phyloP scores from a whole-genome alignment of 2,113 vertebrate genomes.

The Nycticryphes semicollaris region DNA sequence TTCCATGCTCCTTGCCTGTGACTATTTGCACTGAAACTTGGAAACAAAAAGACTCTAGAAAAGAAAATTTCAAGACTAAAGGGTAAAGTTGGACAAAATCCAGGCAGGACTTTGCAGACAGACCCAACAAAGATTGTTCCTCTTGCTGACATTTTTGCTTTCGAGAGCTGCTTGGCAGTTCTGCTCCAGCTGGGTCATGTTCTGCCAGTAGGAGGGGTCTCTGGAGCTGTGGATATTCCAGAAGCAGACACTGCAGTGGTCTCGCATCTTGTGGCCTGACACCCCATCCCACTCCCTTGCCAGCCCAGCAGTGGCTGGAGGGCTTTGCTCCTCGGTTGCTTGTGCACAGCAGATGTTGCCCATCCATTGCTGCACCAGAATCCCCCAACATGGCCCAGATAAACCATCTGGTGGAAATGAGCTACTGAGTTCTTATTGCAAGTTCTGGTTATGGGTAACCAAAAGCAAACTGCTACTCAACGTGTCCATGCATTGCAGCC shows the following conservation, averaged over 20 bases:
- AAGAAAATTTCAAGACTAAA: not conserved
- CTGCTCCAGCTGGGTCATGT: not conserved
- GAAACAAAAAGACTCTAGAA: not conserved
- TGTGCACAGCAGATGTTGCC: not conserved
- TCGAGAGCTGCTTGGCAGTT: not conserved
- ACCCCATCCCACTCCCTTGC: not conserved
- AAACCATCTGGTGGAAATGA: not conserved
- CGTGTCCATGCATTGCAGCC: fast-evolving
- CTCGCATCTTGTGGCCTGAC: not conserved
- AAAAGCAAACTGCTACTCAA: not conserved
- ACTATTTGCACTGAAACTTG: not conserved
- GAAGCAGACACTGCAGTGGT: not conserved
- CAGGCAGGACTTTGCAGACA: not conserved
- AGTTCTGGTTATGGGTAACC: not conserved
- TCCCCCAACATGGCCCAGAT: not conserved
- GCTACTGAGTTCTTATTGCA: not conserved
- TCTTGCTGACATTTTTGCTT: not conserved
- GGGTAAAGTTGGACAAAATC: not conserved
- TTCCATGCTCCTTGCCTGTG: fast-evolving
- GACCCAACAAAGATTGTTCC: not conserved
- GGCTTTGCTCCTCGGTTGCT: not conserved
- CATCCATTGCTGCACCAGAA: not conserved
- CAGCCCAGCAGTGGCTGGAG: not conserved
- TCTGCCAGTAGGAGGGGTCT: not conserved
- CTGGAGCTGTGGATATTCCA: not conserved